Percentiles rank a stretch among this genome's conserved stretches.
Evolutionary conservation across 1,140 invertebrate genomes (phyloP).

Genomic region (Plodia interpunctella): DNA sequence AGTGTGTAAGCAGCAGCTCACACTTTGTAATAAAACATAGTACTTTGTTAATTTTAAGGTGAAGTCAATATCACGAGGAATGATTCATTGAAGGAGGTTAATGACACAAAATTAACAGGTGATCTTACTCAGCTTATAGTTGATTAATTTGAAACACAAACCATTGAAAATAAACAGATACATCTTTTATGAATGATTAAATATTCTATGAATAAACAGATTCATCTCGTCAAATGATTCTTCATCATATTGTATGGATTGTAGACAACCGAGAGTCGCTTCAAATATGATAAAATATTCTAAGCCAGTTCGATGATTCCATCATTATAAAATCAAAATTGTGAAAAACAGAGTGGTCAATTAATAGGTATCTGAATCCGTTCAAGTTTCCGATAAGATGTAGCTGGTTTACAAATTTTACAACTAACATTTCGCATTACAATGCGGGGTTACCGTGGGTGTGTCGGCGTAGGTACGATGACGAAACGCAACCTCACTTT

Average conservation of each 20-base stretch:
- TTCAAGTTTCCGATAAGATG: background rate
- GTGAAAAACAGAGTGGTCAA: too few species aligned
- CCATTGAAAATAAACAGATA: background rate
- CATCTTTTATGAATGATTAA: too few species aligned
- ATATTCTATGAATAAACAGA: too few species aligned
- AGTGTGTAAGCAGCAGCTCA: background rate
- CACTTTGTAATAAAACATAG: background rate
- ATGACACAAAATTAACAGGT: conserved; percentile 10
- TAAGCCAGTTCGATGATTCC: too few species aligned
- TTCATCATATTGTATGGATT: too few species aligned
- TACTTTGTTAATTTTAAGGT: background rate
- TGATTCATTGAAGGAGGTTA: conserved; percentile 7
- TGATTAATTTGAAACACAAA: conserved; percentile 4
- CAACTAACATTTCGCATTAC: conserved; percentile 7
- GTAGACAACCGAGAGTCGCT: too few species aligned
- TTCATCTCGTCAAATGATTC: too few species aligned
- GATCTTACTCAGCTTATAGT: background rate
- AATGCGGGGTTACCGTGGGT: conserved; percentile 37
- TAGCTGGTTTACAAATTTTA: background rate
- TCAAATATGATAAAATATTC: background rate
- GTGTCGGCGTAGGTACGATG: conserved; percentile 50
- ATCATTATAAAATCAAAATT: too few species aligned
- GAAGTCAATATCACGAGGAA: conserved; percentile 1
- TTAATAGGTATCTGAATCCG: background rate
- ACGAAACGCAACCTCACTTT: conserved; percentile 55